Evolutionary conservation across 2,797 vertebrate genomes (phyloP), one percentile per base, ranked within the genome.

Genomic region (Cetoscarus ocellatus): DNA sequence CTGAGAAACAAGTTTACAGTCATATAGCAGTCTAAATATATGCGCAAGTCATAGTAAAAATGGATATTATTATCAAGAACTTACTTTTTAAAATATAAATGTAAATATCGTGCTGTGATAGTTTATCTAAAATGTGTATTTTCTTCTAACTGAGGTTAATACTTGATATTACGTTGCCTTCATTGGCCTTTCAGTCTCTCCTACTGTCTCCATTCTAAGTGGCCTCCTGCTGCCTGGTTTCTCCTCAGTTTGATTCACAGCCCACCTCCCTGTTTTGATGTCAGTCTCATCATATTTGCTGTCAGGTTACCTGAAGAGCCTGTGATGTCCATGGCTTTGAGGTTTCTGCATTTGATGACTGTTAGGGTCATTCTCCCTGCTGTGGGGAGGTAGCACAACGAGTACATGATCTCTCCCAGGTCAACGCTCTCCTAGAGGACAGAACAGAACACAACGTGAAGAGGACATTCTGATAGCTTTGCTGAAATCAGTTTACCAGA

Each of bases 251-350:
- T 66, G 58, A 76, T 77, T 73, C 42, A 63, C 50, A 42, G 40
- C 71, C 27, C 34, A 27, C 58, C 56, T 34, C 61, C 72, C 44
- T 64, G 57, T 66, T 85, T 84, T 86, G 51, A 86, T 85, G 75
- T 63, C 43, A 61, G 66, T 35, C 58, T 1, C 51, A 52, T 76
- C 64, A 74, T 47, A 66, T 76, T 55, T 63, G 50, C 51, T 50
- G 60, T 49, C 2, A 8, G 74, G 65, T 91, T 90, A 99, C 98
- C 98, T 90, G 98, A 99, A 12, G 97, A 96, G 2, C 98, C 98
- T 13, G 97, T 99, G 89, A 99, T 96, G 87, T 99, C 98, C 98
- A 99, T 99, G 71, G 98, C 98, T 95, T 99, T 99, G 83, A 99
- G 95, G 91, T 99, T 99, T 80, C 98, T 95, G 90, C 98, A 99